Evolutionary conservation across 2,113 vertebrate species (phyloP), one percentile per base, ranked within the genome.

Genomic region (Oreochromis aureus): DNA sequence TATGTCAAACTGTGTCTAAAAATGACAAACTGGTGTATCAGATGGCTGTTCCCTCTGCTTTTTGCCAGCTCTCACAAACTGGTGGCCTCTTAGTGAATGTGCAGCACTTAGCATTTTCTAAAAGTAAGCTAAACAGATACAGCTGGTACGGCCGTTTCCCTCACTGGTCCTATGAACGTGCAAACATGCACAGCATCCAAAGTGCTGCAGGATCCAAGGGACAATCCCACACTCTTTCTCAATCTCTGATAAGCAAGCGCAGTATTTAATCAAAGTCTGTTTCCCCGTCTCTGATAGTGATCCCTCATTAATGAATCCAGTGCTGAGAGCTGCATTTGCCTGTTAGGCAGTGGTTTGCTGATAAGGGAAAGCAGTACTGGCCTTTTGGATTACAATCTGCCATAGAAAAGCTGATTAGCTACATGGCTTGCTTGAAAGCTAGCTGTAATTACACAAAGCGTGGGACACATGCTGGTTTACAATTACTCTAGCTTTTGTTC

Each of bases 361-460:
- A 95, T 95, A 93, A 93, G 85, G 90, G 87, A 95, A 94, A 92
- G 91, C 92, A 85, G 89, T 87, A 54, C 87, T 89, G 87, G 93
- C 92, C 93, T 91, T 94, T 90, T 87, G 94, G 95, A 96, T 96
- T 95, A 96, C 89, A 89, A 91, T 89, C 92, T 87, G 88, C 89
- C 83, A 82, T 6, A 88, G 90, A 61, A 96, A 95, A 96, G 95
- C 95, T 94, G 94, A 95, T 96, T 96, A 96, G 87, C 87, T 61
- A n/a, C 10, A 63, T 7, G 11, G 89, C 91, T 94, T 84, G 89
- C 83, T 89, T 87, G 80, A 84, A 95, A 83, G 94, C 90, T 93
- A 91, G 84, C 89, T 84, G 90, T 94, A 94, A 95, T 93, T 92
- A 95, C 86, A 92, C 94, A 90, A 89, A 54, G 81, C 91, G 84